Conservation (phyloP, 35 echinoderm and acorn worm species). For the Stichopus chloronotus region DNA sequence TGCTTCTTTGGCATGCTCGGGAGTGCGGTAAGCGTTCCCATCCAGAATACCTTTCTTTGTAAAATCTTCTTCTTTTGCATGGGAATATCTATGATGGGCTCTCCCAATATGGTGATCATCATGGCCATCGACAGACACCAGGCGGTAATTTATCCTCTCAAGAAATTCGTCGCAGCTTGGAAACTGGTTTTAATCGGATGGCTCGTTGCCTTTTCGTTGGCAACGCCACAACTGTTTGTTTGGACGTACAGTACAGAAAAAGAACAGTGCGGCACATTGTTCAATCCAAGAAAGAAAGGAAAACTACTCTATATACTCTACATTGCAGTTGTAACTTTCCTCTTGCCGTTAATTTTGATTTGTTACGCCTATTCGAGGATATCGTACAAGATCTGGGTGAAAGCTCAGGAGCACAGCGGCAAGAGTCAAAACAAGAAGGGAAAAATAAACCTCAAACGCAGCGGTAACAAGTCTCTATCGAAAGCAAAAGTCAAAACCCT, state of each 20-base stretch:
- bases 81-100: constrained; percentile 71
- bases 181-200: constrained; percentile 77
- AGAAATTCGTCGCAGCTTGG: constrained; percentile 74
- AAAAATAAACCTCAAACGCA: constrained; percentile 68
- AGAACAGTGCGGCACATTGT: constrained; percentile 50
- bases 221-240: constrained; percentile 75
- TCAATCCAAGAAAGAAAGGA: background rate
- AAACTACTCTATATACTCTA: constrained; percentile 72
- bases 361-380: constrained; percentile 76
- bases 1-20: constrained; percentile 83
- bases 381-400: constrained; percentile 79
- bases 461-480: constrained; percentile 62
- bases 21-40: constrained; percentile 46
- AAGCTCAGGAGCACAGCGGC: constrained; percentile 76
- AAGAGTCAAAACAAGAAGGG: constrained; percentile 65
- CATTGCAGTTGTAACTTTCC: constrained; percentile 77
- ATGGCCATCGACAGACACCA: constrained; percentile 89
- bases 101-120: constrained; percentile 80
- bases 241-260: constrained; percentile 51
- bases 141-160: constrained; percentile 80
- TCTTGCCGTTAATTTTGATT: constrained; percentile 84
- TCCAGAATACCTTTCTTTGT: constrained; percentile 65
- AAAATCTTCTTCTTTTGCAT: constrained; percentile 80
- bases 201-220: constrained; percentile 62
- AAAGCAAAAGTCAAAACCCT: constrained; percentile 95